Base-by-base conservation (phyloP, 2,113 vertebrate genomes). In the Gnathonemus echidnorhynchus region DNA sequence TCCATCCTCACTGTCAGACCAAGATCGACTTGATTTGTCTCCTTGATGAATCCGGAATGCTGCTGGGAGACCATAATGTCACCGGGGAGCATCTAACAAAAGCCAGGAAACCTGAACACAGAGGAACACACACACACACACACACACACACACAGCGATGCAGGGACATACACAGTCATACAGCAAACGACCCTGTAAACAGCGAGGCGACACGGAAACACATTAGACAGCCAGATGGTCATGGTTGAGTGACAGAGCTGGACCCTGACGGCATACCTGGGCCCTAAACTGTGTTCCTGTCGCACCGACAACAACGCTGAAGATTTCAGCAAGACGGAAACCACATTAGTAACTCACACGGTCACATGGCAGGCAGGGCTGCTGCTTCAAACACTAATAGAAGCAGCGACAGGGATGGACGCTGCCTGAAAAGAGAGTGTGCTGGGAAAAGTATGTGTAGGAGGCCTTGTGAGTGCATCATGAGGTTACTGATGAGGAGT, bases 1-100 rank as follows among this genome's bases (percentile, higher is more conserved):
- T 56, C 13, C 86, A 53, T 87, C 31, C 27, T 19, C 49, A 19
- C 86, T 87, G 86, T 53, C 86, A 87, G 48, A 87, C 48, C 9
- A 2, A 2, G 27, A 19, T 87, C 6, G 50, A 35, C 35, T 87
- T 87, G 86, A 50, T 87, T 87, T 17, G 15, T 52, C 48, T 27
- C 49, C 50, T 35, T 53, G 50, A 53, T 50, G 50, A 87, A 56
- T 53, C 48, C 24, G 45, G 84, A 86, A 10, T 49, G 86, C 50
- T 87, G 86, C 35, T 31, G 11, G 31, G 86, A 53, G n/a, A 27
- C 31, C 48, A n/a, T 87, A 87, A 50, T 35, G 27, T 53, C 86
- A 87, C 15, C n/a, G 86, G 31, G 48, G 86, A 87, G 11, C 86
- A 87, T 53, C 27, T 53, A 49, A 56, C 86, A n/a, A 85, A 85